Evolutionary conservation across 2,888 invertebrate species (phyloP).

Genomic region (Hymenopus coronatus): DNA sequence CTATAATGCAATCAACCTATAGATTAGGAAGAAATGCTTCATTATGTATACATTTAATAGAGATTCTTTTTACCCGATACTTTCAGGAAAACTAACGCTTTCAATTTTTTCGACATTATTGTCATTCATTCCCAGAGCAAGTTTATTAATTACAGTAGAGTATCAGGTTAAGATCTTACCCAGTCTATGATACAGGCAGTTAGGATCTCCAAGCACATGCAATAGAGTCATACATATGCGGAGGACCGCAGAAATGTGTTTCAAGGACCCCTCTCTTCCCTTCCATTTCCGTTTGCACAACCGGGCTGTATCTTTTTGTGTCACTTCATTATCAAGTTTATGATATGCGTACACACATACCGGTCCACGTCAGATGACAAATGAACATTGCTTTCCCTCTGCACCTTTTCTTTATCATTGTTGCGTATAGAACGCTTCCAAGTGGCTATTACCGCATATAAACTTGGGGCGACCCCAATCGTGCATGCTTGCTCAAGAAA

Average conservation of each 20-base stretch:
- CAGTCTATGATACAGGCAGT: not conserved
- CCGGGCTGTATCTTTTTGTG: not conserved
- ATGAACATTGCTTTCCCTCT: not conserved
- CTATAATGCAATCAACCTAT: too few species aligned
- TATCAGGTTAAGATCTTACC: not conserved
- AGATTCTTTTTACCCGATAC: too few species aligned
- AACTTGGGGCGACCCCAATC: not conserved
- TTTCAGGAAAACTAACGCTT: too few species aligned
- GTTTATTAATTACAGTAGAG: too few species aligned
- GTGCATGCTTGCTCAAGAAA: not conserved
- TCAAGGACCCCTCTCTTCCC: not conserved
- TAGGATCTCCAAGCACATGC: not conserved
- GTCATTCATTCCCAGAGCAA: too few species aligned
- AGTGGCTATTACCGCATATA: not conserved
- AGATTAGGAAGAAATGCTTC: too few species aligned
- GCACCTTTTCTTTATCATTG: not conserved
- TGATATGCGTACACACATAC: not conserved
- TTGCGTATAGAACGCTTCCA: not conserved
- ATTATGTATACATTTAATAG: too few species aligned
- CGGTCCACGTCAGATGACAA: not conserved
- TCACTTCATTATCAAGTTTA: slow-evolving; percentile 8
- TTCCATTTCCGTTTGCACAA: not conserved
- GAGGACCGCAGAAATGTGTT: not conserved
- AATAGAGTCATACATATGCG: not conserved
- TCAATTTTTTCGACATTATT: too few species aligned